Conservation (phyloP, 2,797 vertebrate genomes). For the Sebastes taczanowskii region DNA sequence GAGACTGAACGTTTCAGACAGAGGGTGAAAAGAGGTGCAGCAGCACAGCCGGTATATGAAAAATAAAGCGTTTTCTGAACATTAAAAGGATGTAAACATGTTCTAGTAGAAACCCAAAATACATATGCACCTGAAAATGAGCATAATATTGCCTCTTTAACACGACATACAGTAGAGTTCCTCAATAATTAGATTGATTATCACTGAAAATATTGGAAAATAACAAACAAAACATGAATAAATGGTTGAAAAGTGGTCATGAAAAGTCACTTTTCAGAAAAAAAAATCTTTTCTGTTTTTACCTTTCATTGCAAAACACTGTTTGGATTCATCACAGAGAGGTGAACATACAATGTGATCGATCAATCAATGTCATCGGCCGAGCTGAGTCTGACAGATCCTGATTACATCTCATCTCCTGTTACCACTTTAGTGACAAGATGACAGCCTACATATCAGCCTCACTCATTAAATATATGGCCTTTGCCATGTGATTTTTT, state of each 20-base stretch:
- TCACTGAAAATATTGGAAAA: not conserved
- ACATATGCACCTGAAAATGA: too few relatives aligned
- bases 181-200: not conserved
- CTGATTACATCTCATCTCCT: conserved; percentile 43
- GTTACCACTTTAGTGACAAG: conserved; percentile 15
- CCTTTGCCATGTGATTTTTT: not conserved
- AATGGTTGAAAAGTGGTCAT: not conserved
- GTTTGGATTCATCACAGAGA: conserved; percentile 15
- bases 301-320: not conserved
- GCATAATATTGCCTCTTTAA: too few relatives aligned
- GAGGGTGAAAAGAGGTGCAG: too few relatives aligned
- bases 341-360: conserved; percentile 9
- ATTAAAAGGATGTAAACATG: too few relatives aligned
- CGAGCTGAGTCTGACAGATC: conserved; percentile 18
- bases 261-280: not conserved
- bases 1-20: too few relatives aligned
- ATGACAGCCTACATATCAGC: not conserved
- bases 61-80: too few relatives aligned
- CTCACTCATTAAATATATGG: not conserved
- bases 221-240: not conserved
- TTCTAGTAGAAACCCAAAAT: too few relatives aligned
- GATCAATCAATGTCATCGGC: conserved; percentile 47
- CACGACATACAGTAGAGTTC: not conserved
- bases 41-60: too few relatives aligned
- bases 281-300: not conserved